Evolutionary conservation across 2,113 vertebrate species (phyloP), one percentile per base, ranked within the genome.

Genomic region (Tupaia chinensis): DNA sequence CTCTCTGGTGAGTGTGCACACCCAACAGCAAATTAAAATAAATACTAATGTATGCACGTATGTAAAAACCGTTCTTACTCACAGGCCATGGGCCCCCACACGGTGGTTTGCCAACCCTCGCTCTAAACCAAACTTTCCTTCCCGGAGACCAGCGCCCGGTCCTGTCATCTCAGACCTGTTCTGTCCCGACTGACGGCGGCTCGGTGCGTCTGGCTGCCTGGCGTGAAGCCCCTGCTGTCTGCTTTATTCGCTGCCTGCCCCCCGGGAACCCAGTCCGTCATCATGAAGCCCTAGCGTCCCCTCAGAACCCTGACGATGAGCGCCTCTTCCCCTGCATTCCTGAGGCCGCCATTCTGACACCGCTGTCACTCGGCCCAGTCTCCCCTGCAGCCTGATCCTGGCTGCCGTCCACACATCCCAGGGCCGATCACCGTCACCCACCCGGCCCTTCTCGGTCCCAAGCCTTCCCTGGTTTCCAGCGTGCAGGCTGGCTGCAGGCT

Each of bases 401-500:
- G 87, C 44, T 1, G 9, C 73, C 17, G 3, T 2, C 44, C 72
- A 0, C 9, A 8, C 2, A 4, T 13, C 20, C 16, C 5, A 3
- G 29, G 61, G 32, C 66, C 0, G 34, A 22, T 73, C 69, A 4
- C 58, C 2, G 15, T 61, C 12, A 4, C 10, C 61, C 61, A 1
- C 7, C 69, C 66, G 44, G 15, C 68, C 69, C 93, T 68, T 27
- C 68, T 58, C 0, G 16, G 77, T 19, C 27, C 65, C 16, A 66
- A 27, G 56, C 56, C 44, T 56, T 29, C 65, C 12, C 58, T 72
- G 32, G 61, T 29, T 74, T 76, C n/a, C 1, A 44, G 76, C 2
- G 7, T 7, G 70, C 0, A 9, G 76, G 14, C 14, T 22, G 20
- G 80, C 17, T 29, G 1, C 1, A 53, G 80, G 23, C 3, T 4